A percentile compares a stretch with the other conserved stretches of the same genome.
phyloP scores from a whole-genome alignment of 1,140 invertebrate species.

The Drosophila funebris region DNA sequence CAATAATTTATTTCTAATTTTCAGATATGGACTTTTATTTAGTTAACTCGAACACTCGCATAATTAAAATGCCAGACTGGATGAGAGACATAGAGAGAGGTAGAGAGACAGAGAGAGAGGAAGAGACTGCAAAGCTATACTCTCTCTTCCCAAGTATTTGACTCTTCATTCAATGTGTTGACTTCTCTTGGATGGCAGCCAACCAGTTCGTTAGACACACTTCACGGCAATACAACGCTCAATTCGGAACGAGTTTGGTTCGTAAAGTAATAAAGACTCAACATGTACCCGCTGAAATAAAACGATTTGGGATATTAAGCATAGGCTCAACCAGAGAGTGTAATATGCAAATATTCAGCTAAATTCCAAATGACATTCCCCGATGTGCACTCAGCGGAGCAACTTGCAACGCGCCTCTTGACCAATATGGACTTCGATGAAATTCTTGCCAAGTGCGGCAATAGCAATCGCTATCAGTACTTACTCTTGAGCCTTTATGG shows the following conservation, averaged over 20 bases:
- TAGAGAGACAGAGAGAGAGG: not conserved
- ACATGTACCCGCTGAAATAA: slow-evolving; percentile 25
- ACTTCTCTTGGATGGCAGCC: slow-evolving; percentile 17
- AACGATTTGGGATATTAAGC: slow-evolving; percentile 33
- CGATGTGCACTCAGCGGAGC: slow-evolving; percentile 45
- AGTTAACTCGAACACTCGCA: not conserved
- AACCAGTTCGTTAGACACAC: slow-evolving; percentile 54
- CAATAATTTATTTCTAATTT: slow-evolving; percentile 12
- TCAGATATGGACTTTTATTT: not conserved
- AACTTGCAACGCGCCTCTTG: not conserved
- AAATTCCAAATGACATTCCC: slow-evolving; percentile 17
- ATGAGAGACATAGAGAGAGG: not conserved
- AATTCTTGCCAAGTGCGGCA: slow-evolving; percentile 85
- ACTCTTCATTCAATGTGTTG: not conserved
- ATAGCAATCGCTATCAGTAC: slow-evolving; percentile 86
- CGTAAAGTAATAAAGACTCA: slow-evolving; percentile 34
- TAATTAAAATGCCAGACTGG: slow-evolving; percentile 24
- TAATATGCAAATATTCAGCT: slow-evolving; percentile 2
- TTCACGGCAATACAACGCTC: slow-evolving; percentile 42
- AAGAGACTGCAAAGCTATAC: not conserved
- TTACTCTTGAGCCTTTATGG: slow-evolving; percentile 84
- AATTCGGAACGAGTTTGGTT: slow-evolving; percentile 54
- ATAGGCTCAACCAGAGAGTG: not conserved
- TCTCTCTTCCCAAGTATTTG: slow-evolving; percentile 5
- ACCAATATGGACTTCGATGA: slow-evolving; percentile 85